phyloP scores from a whole-genome alignment of 2,888 invertebrate genomes.

The Didymodactylos carnosus region DNA sequence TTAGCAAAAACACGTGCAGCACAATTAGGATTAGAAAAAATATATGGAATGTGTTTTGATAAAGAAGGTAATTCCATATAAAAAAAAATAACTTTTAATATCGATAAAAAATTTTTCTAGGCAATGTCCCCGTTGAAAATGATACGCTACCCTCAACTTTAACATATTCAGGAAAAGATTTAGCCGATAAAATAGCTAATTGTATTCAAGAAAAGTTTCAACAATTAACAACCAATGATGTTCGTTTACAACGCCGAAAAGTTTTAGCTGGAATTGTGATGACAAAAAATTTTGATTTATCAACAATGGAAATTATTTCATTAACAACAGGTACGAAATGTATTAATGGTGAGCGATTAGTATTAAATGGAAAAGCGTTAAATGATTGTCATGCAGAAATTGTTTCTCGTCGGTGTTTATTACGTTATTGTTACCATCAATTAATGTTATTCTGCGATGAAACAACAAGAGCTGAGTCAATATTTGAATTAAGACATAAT shows the following conservation, averaged over 20 bases:
- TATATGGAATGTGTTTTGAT: slow-evolving; percentile 8
- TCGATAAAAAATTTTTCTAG: background rate
- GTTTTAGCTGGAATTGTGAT: slow-evolving; percentile 87
- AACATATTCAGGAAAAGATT: background rate
- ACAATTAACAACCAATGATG: background rate
- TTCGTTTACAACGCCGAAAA: slow-evolving; percentile 43
- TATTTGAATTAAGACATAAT: slow-evolving; percentile 1
- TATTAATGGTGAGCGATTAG: slow-evolving; percentile 75
- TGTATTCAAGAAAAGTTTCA: background rate
- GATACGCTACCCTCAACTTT: background rate
- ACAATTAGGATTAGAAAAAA: background rate
- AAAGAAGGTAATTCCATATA: background rate
- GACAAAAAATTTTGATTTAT: slow-evolving; percentile 37
- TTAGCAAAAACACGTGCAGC: slow-evolving; percentile 11
- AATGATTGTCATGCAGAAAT: slow-evolving; percentile 97
- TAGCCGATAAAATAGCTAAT: background rate
- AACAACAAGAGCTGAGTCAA: background rate
- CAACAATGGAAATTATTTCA: slow-evolving; percentile 22
- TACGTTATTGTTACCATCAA: slow-evolving; percentile 37
- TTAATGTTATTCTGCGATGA: slow-evolving; percentile 41
- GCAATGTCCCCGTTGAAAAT: background rate
- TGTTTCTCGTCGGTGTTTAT: slow-evolving; percentile 47
- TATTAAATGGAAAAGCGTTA: slow-evolving; percentile 59
- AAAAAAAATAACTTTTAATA: background rate
- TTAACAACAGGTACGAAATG: slow-evolving; percentile 82